Percentiles rank a stretch among this genome's conserved stretches.
Conservation (phyloP, 2,888 invertebrate species). For the Microdon myrmicae region DNA sequence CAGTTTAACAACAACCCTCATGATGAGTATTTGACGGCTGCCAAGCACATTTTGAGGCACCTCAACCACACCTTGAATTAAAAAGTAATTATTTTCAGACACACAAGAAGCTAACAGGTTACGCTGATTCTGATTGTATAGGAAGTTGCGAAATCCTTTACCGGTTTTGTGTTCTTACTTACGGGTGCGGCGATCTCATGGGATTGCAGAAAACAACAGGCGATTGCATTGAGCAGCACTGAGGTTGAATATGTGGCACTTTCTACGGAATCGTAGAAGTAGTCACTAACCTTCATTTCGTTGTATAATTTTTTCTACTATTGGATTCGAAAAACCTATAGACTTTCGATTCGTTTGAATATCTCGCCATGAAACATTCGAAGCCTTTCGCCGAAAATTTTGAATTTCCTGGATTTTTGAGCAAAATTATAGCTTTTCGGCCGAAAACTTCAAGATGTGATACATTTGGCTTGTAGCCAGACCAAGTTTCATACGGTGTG, state of each 20-base stretch:
- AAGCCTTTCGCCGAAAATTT: constrained; percentile 18
- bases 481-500: constrained; percentile 49
- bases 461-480: constrained; percentile 27
- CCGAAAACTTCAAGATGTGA: constrained; percentile 23
- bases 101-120: constrained; percentile 6
- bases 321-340: no score
- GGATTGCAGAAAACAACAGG: constrained; percentile 24
- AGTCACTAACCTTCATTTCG: no score
- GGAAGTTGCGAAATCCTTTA: constrained; percentile 13
- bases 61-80: constrained; percentile 16
- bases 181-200: constrained; percentile 7
- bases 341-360: constrained; percentile 15
- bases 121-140: constrained; percentile 43
- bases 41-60: constrained; percentile 34
- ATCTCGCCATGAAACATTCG: constrained; percentile 21
- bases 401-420: constrained; percentile 14
- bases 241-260: constrained; percentile 15
- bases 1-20: constrained; percentile 36
- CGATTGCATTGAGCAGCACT: constrained; percentile 12
- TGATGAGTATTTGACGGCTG: constrained; percentile 23
- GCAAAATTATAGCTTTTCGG: constrained; percentile 16
- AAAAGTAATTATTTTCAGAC: constrained; percentile 22
- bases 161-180: constrained; percentile 18
- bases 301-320: no score
- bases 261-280: no score